Conservation (phyloP, 37 sponge, comb jelly and placozoan genomes). For the Cliona cf. orientalis region DNA sequence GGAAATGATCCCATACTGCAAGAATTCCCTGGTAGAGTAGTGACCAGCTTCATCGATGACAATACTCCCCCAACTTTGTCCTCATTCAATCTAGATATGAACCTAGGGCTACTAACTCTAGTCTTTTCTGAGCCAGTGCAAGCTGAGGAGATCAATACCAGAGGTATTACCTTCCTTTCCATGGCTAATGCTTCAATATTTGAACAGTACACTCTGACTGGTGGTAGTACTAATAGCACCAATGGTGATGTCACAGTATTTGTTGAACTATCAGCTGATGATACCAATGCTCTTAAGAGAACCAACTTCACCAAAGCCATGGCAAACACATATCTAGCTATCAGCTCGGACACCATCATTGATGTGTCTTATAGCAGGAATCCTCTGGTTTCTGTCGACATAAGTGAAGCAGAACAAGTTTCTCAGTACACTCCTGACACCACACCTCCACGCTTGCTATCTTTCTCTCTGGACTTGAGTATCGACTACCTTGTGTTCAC, state of each 20-base stretch:
- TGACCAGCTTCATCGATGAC: constrained; percentile 66
- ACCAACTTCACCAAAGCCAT: constrained; percentile 42
- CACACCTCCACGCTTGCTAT: constrained; percentile 59
- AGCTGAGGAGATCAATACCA: constrained; percentile 48
- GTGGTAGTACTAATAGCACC: constrained; percentile 34
- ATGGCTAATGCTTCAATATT: constrained; percentile 61
- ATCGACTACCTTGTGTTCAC: constrained; percentile 57
- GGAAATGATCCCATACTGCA: constrained; percentile 53
- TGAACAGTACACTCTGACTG: constrained; percentile 62
- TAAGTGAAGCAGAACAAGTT: constrained; percentile 44
- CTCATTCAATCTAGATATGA: constrained; percentile 84
- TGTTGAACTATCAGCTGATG: constrained; percentile 42
- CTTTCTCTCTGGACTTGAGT: constrained; percentile 68
- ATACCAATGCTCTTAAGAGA: constrained; percentile 74
- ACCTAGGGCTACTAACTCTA: constrained; percentile 78
- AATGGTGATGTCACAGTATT: constrained; percentile 63
- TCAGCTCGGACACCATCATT: constrained; percentile 52
- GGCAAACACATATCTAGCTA: constrained; percentile 67
- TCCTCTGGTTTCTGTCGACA: constrained; percentile 38
- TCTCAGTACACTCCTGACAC: constrained; percentile 56
- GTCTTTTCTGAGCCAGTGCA: constrained; percentile 83
- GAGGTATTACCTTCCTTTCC: constrained; percentile 57
- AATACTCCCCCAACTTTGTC: constrained; percentile 40
- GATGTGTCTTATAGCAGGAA: constrained; percentile 62
- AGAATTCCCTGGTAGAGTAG: constrained; percentile 72